These are phyloP conservation scores for Cettia cetti DNA, from an alignment of 2,113 vertebrate genomes.

Conservation along the genomic window DNA sequence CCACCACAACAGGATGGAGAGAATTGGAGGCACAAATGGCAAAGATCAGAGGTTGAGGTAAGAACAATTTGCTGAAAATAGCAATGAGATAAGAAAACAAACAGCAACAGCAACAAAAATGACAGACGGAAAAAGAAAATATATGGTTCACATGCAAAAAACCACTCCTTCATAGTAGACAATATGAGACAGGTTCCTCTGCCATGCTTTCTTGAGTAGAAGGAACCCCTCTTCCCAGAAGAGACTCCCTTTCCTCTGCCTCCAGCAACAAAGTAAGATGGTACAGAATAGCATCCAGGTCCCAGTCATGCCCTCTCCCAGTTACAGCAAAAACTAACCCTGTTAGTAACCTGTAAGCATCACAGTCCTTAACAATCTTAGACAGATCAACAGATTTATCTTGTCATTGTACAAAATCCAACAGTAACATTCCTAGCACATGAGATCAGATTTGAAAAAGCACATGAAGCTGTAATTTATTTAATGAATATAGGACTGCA, in stretches of 20 bases:
- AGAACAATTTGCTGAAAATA: neutral
- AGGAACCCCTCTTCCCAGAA: neutral
- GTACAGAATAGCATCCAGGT: neutral
- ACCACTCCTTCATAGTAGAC: neutral
- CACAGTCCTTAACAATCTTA: neutral
- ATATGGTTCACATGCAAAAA: neutral
- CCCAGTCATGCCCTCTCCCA: neutral
- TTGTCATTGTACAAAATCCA: neutral
- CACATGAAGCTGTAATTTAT: neutral
- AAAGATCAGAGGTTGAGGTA: neutral
- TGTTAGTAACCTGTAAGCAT: too few relatives aligned
- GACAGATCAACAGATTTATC: neutral
- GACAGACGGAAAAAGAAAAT: neutral
- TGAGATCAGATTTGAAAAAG: neutral
- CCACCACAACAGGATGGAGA: neutral
- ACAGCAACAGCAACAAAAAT: neutral
- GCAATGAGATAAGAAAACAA: neutral
- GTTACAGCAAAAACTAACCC: neutral
- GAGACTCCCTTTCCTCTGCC: neutral
- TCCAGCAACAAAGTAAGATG: neutral
- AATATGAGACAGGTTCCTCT: fast-evolving
- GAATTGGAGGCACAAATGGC: neutral
- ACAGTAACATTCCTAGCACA: neutral
- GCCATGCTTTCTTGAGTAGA: neutral
- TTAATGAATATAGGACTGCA: neutral